phyloP scores from a whole-genome alignment of 2,888 invertebrate species.

The Rhagonycha lutea region DNA sequence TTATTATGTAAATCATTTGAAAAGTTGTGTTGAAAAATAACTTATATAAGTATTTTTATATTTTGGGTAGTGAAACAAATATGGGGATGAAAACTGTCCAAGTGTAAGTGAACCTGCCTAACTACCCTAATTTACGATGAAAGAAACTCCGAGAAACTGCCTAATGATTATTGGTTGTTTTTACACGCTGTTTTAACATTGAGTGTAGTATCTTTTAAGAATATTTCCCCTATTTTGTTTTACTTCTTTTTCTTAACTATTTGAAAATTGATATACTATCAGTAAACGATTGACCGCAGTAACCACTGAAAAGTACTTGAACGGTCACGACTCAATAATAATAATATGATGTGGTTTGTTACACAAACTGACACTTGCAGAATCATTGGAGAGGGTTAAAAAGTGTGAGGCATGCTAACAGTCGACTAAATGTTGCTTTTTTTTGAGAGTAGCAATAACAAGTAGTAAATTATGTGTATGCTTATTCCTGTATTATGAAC shows the following conservation, averaged over 20 bases:
- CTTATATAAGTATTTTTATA: background rate
- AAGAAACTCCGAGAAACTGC: constrained; percentile 20
- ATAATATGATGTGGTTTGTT: background rate
- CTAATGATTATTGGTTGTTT: constrained; percentile 32
- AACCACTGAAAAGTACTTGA: background rate
- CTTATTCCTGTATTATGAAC: constrained; percentile 40
- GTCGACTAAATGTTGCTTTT: constrained; percentile 12
- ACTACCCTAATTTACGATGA: constrained; percentile 26
- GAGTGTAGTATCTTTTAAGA: constrained; percentile 5
- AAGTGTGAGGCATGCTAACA: background rate
- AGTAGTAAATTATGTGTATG: constrained; percentile 38
- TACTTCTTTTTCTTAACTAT: background rate
- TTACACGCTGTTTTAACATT: constrained; percentile 24
- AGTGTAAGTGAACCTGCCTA: constrained; percentile 24
- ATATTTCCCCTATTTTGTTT: background rate
- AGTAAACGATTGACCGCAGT: background rate
- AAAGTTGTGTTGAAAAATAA: background rate
- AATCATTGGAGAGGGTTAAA: background rate
- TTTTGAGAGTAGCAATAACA: constrained; percentile 33
- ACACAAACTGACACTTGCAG: background rate
- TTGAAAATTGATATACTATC: background rate
- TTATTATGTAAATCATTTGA: background rate
- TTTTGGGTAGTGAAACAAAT: constrained; percentile 1
- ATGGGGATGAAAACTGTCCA: constrained; percentile 25
- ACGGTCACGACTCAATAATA: background rate